Percentiles rank a stretch among this genome's conserved stretches.
Evolutionary conservation across 2,888 invertebrate genomes (phyloP).

Genomic region (Sericinus montela): DNA sequence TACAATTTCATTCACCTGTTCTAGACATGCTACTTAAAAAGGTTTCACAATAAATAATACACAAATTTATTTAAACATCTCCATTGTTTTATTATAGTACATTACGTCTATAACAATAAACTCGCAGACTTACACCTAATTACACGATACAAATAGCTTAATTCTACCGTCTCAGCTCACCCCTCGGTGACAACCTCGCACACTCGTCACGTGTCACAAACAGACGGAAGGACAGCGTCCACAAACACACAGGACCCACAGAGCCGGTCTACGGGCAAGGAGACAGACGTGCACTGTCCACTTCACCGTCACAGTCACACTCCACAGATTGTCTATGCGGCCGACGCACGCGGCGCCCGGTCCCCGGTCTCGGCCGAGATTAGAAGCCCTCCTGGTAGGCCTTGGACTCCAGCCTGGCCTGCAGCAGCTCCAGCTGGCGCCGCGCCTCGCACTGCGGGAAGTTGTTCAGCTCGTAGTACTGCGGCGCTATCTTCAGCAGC

Average conservation of each 20-base stretch:
- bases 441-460: conserved; percentile 99
- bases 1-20: no score
- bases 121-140: no score
- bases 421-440: conserved; percentile 92
- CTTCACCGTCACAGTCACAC: conserved; percentile 4
- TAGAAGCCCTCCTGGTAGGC: conserved; percentile 95
- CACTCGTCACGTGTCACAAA: neutral
- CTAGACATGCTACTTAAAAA: no score
- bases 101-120: no score
- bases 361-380: neutral
- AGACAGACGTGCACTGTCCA: neutral
- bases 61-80: no score
- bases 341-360: neutral
- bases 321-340: neutral
- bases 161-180: no score
- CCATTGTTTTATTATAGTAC: no score
- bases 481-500: conserved; percentile 96
- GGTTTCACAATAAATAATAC: no score
- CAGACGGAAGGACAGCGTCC: neutral
- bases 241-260: neutral
- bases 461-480: conserved; percentile 98
- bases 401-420: conserved; percentile 90
- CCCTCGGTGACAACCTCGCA: neutral
- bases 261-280: neutral
- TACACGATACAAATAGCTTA: no score